Percentiles rank a stretch among this genome's conserved stretches.
phyloP scores from a whole-genome alignment of 2,888 invertebrate genomes.

The Luffia ferchaultella region DNA sequence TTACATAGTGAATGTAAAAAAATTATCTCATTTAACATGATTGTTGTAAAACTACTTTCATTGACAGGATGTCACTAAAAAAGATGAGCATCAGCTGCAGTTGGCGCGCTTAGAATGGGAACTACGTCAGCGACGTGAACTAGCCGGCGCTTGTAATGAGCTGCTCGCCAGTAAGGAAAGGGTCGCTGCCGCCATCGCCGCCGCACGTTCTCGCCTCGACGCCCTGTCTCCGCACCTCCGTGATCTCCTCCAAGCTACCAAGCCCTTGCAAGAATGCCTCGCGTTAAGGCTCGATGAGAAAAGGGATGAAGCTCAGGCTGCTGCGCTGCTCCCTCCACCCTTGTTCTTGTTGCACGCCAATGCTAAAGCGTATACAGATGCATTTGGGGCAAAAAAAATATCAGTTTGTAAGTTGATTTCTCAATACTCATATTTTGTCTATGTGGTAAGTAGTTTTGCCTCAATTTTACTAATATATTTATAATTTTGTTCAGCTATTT shows the following conservation, averaged over 20 bases:
- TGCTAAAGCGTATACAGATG: conserved; percentile 82
- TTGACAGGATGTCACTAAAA: conserved; percentile 73
- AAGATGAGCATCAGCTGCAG: conserved; percentile 80
- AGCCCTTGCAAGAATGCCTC: conserved; percentile 89
- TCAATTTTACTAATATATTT: conserved; percentile 3
- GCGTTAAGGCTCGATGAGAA: conserved; percentile 82
- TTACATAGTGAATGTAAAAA: no score
- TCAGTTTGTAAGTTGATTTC: conserved; percentile 46
- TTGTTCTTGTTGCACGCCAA: conserved; percentile 90
- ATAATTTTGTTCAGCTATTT: conserved; percentile 47
- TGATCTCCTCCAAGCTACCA: conserved; percentile 73
- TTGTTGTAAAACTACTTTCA: no score
- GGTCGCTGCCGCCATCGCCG: conserved; percentile 77
- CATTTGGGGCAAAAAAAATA: conserved; percentile 65
- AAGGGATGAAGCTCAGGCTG: conserved; percentile 78
- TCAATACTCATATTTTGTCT: neutral
- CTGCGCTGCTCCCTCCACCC: conserved; percentile 79
- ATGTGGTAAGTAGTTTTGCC: neutral
- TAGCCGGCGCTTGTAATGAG: conserved; percentile 79
- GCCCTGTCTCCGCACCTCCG: conserved; percentile 81
- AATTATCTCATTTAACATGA: no score
- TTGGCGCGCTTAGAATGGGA: conserved; percentile 93
- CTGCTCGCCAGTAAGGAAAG: conserved; percentile 79
- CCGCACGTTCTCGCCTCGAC: conserved; percentile 78
- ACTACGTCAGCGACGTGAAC: conserved; percentile 83